Conservation (phyloP, 2,113 vertebrate species). For the Nyctereutes procyonoides region DNA sequence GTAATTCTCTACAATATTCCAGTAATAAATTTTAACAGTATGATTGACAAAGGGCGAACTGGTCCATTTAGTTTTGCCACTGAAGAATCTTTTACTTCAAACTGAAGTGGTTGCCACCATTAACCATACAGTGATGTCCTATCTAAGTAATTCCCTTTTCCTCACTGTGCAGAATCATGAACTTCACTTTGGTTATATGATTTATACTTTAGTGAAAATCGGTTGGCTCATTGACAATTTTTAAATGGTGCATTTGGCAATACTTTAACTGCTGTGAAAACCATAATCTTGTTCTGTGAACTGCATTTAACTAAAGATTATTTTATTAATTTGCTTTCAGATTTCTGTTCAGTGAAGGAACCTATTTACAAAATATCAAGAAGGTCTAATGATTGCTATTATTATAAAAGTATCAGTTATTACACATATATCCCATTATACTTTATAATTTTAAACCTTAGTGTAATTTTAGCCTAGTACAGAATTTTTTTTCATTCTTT, state of each 20-base stretch:
- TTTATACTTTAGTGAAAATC: conserved; percentile 2
- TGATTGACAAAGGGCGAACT: conserved; percentile 68
- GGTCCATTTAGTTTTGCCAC: conserved; percentile 52
- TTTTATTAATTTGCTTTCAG: neutral
- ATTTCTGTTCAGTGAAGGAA: neutral
- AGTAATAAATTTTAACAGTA: conserved; percentile 66
- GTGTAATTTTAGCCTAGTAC: neutral
- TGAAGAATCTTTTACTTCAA: conserved; percentile 53
- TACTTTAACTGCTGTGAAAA: neutral
- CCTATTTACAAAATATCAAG: neutral
- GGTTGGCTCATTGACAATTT: neutral
- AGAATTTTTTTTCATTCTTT: neutral
- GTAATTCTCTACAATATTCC: conserved; percentile 57
- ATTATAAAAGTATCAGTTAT: neutral
- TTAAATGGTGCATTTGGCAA: conserved; percentile 26
- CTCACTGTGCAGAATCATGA: conserved; percentile 46
- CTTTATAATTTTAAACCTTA: neutral
- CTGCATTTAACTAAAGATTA: neutral
- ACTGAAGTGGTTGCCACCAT: neutral
- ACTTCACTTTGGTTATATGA: conserved; percentile 10
- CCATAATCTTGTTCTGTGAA: neutral
- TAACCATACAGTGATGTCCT: neutral
- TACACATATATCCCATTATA: neutral
- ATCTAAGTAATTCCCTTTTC: conserved; percentile 39
- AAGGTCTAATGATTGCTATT: neutral